Evolutionary conservation across 1,140 invertebrate species (phyloP), one percentile per base, ranked within the genome.

Genomic region (Cyclina sinensis): DNA sequence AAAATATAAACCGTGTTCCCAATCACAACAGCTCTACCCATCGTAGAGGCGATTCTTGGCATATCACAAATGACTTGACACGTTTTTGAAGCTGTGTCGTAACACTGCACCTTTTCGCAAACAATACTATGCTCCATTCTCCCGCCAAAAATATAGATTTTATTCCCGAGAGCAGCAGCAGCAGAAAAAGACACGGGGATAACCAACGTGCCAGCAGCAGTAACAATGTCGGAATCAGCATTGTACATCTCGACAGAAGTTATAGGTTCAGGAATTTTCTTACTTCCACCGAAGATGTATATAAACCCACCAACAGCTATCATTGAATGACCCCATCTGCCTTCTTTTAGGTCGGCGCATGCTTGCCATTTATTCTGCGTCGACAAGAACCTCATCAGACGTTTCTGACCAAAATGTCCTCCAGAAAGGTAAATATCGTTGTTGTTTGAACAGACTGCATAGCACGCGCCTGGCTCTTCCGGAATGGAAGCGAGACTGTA

Each of bases 131-230:
- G 43, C 32, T 59, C n/a, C 27, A 76, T 18, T 59, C 76, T 88
- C 43, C 86, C 86, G 12, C 86, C 86, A 82, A 88, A 88, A 18
- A 88, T 88, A 43, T 74, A 88, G 24, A 88, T 81, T 32, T 57
- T 81, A n/a, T n/a, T 24, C 1, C 80, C 80, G 5, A 88, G 14
- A n/a, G 79, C 18, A 3, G 86, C 86, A 24, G 43, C 51, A 2
- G 86, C 24, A 16, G 78, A 59, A 54, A 88, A 88, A 21, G 86
- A 88, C 32, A 88, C 86, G n/a, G 86, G 86, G 16, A 88, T 57
- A 32, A 24, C 62, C n/a, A 88, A 27, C 2, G 48, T 57, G 3
- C 78, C 86, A 43, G 83, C 86, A 5, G 83, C 37, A 24, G 27
- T 39, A 14, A 12, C 35, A 0, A 11, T 12, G 54, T 88, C 54